Evolutionary conservation across 2,113 vertebrate genomes (phyloP), one percentile per base, ranked within the genome.

Genomic region (Strigops habroptila): DNA sequence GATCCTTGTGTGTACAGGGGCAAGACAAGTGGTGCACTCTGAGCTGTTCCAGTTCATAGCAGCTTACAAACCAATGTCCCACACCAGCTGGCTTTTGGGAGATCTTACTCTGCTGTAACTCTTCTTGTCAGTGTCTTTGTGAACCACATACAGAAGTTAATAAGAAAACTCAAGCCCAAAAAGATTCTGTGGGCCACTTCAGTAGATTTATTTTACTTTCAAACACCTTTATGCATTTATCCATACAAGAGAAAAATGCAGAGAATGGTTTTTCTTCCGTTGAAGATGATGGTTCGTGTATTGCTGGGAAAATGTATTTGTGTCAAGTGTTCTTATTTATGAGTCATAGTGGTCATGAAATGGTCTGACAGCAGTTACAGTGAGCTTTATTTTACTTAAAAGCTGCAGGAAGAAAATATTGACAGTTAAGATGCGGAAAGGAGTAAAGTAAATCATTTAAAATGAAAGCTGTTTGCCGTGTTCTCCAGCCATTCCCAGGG

Each of bases 311-410:
- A 80, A 79, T 44, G 12, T 83, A 7, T 51, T 83, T 81, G 33
- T 55, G 62, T 88, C 33, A 52, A 10, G 44, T n/a, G 23, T 70
- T 91, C 27, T 78, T 83, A 52, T 87, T 94, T 92, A 51, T 57
- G 62, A 92, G 39, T 44, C 51, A 39, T 48, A 37, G 57, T 65
- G 74, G 65, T 82, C 70, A 14, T 35, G 57, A 62, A 84, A 53
- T 1, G 5, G 17, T 65, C 77, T 91, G 86, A 41, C 53, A 74
- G 30, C 60, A 87, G 53, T 84, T 91, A 48, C 48, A 18, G 67
- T 5, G 33, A 77, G 43, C n/a, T 77, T 92, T 78, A 52, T 93
- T 95, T 91, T 69, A 39, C 44, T 88, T 62, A 69, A 82, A 94
- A 87, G 49, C 70, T 95, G 51, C 67, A 77, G 71, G 64, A 85